Percentiles rank a stretch among this genome's conserved stretches.
These are phyloP conservation scores for Bovichtus variegatus DNA, from an alignment of 2,797 vertebrate genomes.

Conservation along the genomic window DNA sequence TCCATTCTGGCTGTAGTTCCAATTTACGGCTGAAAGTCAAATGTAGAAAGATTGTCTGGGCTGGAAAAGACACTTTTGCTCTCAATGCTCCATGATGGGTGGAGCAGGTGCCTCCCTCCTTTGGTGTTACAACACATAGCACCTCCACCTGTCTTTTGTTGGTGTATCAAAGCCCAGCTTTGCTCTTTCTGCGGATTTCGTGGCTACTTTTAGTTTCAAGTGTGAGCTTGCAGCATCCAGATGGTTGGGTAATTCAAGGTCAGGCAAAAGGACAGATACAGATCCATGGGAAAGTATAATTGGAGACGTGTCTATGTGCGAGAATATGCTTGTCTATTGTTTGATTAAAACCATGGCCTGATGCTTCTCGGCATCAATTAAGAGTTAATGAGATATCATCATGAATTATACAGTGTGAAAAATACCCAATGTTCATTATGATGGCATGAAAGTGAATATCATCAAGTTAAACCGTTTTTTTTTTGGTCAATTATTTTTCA, in stretches of 20 bases:
- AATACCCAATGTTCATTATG: constrained; percentile 51
- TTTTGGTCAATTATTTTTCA: constrained; percentile 34
- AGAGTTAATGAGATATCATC: constrained; percentile 50
- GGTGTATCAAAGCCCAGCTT: constrained; percentile 33
- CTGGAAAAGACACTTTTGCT: neutral
- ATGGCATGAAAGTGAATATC: constrained; percentile 41
- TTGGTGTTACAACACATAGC: constrained; percentile 17
- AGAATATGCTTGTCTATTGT: constrained; percentile 43
- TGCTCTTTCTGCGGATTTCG: neutral
- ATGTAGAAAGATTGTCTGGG: neutral
- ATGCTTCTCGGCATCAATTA: constrained; percentile 48
- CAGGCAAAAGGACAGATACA: constrained; percentile 33
- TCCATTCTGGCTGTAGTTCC: neutral
- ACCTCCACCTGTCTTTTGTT: neutral
- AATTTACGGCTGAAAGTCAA: neutral
- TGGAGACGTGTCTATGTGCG: constrained; percentile 34
- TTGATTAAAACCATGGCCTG: constrained; percentile 49
- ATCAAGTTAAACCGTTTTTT: constrained; percentile 15
- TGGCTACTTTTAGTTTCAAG: constrained; percentile 29
- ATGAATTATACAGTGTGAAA: constrained; percentile 52
- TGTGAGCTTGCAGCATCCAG: constrained; percentile 38
- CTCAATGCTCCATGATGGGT: neutral
- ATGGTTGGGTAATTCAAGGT: constrained; percentile 56
- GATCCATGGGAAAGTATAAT: constrained; percentile 49
- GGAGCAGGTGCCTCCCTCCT: constrained; percentile 26